These are phyloP conservation scores for Bombus confusus DNA, from an alignment of 1,140 invertebrate genomes.

Conservation along the genomic window DNA sequence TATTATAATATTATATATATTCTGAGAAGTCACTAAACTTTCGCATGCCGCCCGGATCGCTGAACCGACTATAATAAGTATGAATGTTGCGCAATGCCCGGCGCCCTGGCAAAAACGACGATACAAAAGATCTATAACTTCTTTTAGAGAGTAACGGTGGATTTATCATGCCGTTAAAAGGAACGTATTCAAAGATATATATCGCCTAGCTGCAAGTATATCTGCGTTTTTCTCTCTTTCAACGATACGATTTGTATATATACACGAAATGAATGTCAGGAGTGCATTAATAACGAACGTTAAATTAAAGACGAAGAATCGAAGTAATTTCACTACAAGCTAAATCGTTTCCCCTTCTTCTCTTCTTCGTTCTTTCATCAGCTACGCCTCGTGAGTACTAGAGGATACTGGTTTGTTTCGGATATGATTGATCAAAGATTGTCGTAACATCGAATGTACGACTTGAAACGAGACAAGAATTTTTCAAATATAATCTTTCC, in stretches of 20 bases:
- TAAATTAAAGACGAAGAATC: conserved; percentile 18
- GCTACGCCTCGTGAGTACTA: background rate
- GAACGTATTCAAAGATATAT: conserved; percentile 2
- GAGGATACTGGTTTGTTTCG: too few species aligned
- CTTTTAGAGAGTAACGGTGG: conserved; percentile 6
- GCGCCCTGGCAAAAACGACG: conserved; percentile 20
- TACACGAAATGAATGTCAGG: background rate
- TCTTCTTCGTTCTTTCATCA: too few species aligned
- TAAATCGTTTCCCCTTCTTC: background rate
- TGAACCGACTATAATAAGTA: conserved; percentile 58
- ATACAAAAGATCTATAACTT: conserved; percentile 48
- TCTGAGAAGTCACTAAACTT: conserved; percentile 46
- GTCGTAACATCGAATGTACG: background rate
- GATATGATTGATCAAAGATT: background rate
- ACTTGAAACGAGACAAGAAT: background rate
- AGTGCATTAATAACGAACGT: conserved; percentile 13
- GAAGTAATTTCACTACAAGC: background rate
- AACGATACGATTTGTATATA: conserved; percentile 31
- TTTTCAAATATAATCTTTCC: background rate
- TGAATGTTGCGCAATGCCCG: conserved; percentile 52
- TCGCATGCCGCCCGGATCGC: conserved; percentile 19
- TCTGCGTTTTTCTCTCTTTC: background rate
- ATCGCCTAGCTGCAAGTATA: background rate
- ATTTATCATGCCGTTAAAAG: conserved; percentile 34
- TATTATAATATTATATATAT: too few species aligned